phyloP scores from a whole-genome alignment of 92 coral and sea anemone species.

The Epizoanthus scotinus region DNA sequence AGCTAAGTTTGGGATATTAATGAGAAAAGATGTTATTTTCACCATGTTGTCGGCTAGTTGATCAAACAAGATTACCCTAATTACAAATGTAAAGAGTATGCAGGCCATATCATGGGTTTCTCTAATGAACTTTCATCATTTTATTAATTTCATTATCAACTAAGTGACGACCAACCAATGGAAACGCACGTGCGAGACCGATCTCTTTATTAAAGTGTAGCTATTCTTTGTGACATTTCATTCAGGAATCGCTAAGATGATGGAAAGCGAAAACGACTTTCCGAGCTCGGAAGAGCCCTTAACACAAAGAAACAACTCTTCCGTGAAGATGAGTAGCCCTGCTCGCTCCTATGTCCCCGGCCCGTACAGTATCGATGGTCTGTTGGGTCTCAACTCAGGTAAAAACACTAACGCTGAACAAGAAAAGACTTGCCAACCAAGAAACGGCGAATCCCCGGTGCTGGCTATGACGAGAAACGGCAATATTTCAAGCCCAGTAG shows the following conservation, averaged over 20 bases:
- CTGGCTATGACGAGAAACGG: neutral
- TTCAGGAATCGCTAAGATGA: slow-evolving; percentile 32
- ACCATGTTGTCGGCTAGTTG: slow-evolving; percentile 90
- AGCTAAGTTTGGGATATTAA: slow-evolving; percentile 44
- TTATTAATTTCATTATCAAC: slow-evolving; percentile 93
- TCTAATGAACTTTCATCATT: slow-evolving; percentile 90
- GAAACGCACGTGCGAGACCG: slow-evolving; percentile 60
- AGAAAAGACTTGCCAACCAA: neutral
- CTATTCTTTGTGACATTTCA: slow-evolving; percentile 50
- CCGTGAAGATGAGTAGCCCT: neutral
- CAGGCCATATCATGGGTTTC: slow-evolving; percentile 76
- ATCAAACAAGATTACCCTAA: slow-evolving; percentile 91
- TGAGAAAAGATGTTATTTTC: slow-evolving; percentile 72
- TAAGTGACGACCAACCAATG: slow-evolving; percentile 63
- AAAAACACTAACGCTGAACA: neutral
- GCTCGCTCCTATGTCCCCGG: slow-evolving; percentile 25
- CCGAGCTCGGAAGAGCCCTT: slow-evolving; percentile 7
- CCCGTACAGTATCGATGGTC: slow-evolving; percentile 78
- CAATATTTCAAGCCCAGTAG: neutral
- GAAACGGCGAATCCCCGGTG: neutral
- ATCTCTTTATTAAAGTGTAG: slow-evolving; percentile 58
- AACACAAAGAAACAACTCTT: neutral
- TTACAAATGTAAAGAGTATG: slow-evolving; percentile 88
- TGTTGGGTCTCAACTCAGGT: slow-evolving; percentile 65
- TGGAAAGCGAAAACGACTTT: slow-evolving; percentile 33